Conservation (phyloP, 2,113 vertebrate genomes). For the Rhegmatorhina hoffmannsi region DNA sequence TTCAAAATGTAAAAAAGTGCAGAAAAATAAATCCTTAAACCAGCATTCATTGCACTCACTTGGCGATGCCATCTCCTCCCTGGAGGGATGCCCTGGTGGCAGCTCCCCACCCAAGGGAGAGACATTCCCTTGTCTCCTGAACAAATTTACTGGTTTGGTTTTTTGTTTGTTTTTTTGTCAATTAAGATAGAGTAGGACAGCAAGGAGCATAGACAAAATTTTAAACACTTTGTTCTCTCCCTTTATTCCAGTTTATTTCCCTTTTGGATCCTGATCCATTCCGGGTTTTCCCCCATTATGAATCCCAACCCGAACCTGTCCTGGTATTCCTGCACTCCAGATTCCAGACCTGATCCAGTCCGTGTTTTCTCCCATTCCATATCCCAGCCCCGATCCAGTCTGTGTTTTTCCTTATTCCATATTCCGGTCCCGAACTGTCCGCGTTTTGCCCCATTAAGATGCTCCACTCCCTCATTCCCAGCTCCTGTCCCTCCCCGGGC, state of each 20-base stretch:
- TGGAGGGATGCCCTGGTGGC: too few relatives aligned
- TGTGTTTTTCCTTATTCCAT: too few relatives aligned
- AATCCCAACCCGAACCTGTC: too few relatives aligned
- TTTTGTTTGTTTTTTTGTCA: background rate
- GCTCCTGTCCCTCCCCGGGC: accelerated
- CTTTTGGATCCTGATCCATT: background rate
- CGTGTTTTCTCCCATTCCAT: too few relatives aligned
- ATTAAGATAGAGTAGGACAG: background rate
- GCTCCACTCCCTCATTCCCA: accelerated
- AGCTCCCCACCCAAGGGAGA: background rate
- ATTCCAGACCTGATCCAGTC: too few relatives aligned
- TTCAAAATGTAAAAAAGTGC: background rate
- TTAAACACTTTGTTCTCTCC: accelerated
- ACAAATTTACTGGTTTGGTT: background rate
- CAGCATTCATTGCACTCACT: accelerated
- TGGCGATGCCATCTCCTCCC: accelerated
- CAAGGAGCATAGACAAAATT: accelerated
- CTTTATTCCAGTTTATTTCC: background rate
- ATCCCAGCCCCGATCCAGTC: too few relatives aligned
- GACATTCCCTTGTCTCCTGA: accelerated
- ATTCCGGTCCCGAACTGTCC: background rate
- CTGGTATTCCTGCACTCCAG: too few relatives aligned
- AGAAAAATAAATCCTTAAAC: accelerated
- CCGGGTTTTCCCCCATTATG: background rate
- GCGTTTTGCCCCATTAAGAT: too few relatives aligned